Base-by-base conservation (phyloP, 2,888 invertebrate species). In the Metalampra italica region DNA sequence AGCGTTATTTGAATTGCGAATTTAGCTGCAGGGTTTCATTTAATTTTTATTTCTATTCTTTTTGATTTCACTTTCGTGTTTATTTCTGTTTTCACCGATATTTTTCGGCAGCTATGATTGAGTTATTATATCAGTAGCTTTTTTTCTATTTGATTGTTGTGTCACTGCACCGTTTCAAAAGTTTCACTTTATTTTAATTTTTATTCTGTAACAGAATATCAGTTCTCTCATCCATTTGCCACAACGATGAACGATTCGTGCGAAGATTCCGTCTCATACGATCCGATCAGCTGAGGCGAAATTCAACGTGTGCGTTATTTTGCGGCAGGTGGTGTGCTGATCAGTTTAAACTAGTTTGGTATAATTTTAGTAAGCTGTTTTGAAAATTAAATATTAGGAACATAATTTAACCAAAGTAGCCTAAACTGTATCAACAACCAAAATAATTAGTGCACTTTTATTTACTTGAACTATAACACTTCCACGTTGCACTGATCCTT, bases 251-350 rank as follows among this genome's bases (percentile, higher is more conserved):
- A 77, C 74, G 74, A 63, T 79, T 69, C 71, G 68, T 55, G 51
- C 61, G 68, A 65, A 62, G 59, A 60, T 66, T 62, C 59, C 53
- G 58, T 66, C n/a, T n/a, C 67, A 29, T 39, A 11, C 47, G 41
- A 69, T 62, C 60, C 62, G 70, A 82, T 80, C 81, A 83, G 79
- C 78, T 78, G 82, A 68, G 71, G 61, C 61, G 67, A 71, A 75
- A 69, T 77, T 61, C 69, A 72, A 67, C 63, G 66, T 68, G 62
- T 59, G 63, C 56, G 52, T 55, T 59, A 64, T 61, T 72, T 60
- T 57, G 63, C 64, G 71, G 72, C 68, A 74, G 70, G 70, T 74
- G 71, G 68, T 65, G 52, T 62, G 56, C 59, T 64, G 65, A 56
- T 62, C 54, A 61, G 50, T 58, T 64, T 45, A 50, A 52, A 61